Conservation (phyloP, 2,113 vertebrate genomes). For the Gallinago media region DNA sequence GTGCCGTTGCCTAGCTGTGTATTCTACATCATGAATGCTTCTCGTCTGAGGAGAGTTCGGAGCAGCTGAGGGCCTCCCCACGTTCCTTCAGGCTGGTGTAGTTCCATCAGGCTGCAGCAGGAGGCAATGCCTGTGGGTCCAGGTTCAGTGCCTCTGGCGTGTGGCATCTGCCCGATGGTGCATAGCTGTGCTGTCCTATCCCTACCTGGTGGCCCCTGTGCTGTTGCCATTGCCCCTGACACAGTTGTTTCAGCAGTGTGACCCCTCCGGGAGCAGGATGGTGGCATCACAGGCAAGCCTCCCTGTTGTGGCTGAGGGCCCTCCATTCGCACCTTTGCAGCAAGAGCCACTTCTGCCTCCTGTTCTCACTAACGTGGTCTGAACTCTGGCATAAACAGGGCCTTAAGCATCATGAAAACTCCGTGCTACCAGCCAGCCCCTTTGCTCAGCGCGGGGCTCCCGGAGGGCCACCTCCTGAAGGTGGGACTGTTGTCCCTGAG, state of each 20-base stretch:
- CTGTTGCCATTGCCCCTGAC: rapidly evolving
- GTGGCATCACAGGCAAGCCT: rapidly evolving
- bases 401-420: neutral
- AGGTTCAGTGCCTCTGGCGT: rapidly evolving
- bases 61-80: rapidly evolving
- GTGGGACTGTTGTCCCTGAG: neutral
- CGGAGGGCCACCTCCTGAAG: neutral
- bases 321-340: neutral
- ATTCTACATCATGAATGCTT: rapidly evolving
- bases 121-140: rapidly evolving
- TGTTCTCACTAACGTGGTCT: rapidly evolving
- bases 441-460: neutral
- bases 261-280: rapidly evolving
- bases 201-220: neutral
- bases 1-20: rapidly evolving
- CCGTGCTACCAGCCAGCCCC: rapidly evolving
- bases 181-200: rapidly evolving
- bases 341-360: neutral
- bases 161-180: rapidly evolving
- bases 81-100: rapidly evolving
- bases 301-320: rapidly evolving
- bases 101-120: neutral
- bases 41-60: rapidly evolving
- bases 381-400: rapidly evolving
- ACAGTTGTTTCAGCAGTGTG: rapidly evolving